phyloP scores from a whole-genome alignment of 35 echinoderm and acorn worm species.

The Lytechinus pictus region DNA sequence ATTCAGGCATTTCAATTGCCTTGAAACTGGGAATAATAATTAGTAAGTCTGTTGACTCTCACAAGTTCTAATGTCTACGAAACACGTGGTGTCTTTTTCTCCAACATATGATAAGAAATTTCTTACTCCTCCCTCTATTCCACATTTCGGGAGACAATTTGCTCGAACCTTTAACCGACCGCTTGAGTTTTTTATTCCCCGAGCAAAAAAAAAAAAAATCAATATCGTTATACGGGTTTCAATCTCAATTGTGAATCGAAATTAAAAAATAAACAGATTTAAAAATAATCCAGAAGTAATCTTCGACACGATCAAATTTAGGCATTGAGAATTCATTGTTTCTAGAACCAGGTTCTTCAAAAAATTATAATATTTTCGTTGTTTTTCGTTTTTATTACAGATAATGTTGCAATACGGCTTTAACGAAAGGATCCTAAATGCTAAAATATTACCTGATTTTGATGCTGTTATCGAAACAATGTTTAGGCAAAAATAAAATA shows the following conservation, averaged over 20 bases:
- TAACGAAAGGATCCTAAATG: too few relatives aligned
- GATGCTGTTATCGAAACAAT: too few relatives aligned
- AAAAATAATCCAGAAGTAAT: too few relatives aligned
- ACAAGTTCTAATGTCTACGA: background rate
- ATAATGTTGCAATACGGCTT: too few relatives aligned
- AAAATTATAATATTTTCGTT: too few relatives aligned
- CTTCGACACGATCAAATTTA: too few relatives aligned
- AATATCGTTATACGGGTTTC: background rate
- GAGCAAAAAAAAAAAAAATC: background rate
- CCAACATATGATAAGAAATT: background rate
- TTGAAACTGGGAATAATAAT: background rate
- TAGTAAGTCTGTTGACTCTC: conserved; percentile 39
- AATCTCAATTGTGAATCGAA: background rate
- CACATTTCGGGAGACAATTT: background rate
- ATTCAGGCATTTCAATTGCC: background rate
- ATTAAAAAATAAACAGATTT: background rate
- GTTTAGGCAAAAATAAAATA: background rate
- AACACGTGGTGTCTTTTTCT: conserved; percentile 20
- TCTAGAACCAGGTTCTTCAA: too few relatives aligned
- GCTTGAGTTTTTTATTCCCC: background rate
- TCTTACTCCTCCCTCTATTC: background rate
- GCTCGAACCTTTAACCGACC: background rate
- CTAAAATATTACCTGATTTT: too few relatives aligned
- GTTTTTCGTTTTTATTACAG: too few relatives aligned
- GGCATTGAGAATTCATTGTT: too few relatives aligned